phyloP scores from a whole-genome alignment of 2,888 invertebrate species.

The Drosophila ustulata region DNA sequence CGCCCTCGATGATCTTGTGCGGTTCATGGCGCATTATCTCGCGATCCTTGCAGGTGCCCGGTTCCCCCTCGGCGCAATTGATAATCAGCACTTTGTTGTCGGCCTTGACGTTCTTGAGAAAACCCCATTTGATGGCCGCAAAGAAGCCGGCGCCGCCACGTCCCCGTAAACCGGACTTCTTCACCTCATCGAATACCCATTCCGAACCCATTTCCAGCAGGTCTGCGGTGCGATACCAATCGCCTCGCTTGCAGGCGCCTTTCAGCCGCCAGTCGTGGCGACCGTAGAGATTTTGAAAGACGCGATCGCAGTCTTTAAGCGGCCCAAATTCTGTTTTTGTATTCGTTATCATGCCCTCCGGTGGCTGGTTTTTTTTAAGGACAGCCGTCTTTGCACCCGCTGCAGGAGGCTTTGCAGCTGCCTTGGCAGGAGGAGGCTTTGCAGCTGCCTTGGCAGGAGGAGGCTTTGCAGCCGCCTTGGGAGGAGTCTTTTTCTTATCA shows the following conservation, averaged over 20 bases:
- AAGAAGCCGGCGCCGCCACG: conserved; percentile 99
- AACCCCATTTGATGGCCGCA: conserved; percentile 91
- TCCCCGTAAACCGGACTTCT: conserved; percentile 96
- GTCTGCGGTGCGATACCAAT: conserved; percentile 99
- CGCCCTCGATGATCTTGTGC: conserved; percentile 97
- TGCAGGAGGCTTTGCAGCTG: neutral
- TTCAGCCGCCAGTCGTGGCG: conserved; percentile 98
- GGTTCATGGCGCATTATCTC: conserved; percentile 99
- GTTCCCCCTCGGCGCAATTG: conserved; percentile 97
- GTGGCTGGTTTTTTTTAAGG: conserved; percentile 50
- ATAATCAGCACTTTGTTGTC: conserved; percentile 94
- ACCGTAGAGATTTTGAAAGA: conserved; percentile 99
- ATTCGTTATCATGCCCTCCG: conserved; percentile 86
- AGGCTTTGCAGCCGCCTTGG: neutral
- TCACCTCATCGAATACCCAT: conserved; percentile 98
- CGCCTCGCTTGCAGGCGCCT: conserved; percentile 94
- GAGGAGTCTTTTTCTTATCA: neutral
- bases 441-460: neutral
- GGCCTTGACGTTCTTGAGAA: conserved; percentile 86
- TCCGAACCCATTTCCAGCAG: conserved; percentile 96
- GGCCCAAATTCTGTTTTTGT: conserved; percentile 88
- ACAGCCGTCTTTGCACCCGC: neutral
- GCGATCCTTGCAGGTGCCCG: conserved; percentile 99
- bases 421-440: neutral
- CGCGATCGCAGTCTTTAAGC: conserved; percentile 94